These are phyloP conservation scores for Ganaspis sp. DNA, from an alignment of 1,140 invertebrate species.

Conservation along the genomic window DNA sequence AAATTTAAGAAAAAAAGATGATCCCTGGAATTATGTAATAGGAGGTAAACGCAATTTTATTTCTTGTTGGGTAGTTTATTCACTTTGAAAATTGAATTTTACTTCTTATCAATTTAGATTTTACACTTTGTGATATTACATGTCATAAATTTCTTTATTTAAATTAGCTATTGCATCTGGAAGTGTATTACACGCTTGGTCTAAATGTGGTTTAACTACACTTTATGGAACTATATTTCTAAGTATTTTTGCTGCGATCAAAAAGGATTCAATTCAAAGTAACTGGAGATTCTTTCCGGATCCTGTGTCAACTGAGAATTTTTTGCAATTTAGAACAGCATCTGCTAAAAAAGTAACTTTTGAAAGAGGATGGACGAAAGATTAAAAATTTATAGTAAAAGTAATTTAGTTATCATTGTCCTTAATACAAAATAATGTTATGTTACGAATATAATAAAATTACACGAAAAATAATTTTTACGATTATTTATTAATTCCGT, in stretches of 20 bases:
- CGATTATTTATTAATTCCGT: not conserved
- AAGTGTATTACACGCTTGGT: slow-evolving; percentile 51
- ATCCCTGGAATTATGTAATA: slow-evolving; percentile 69
- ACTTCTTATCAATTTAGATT: not conserved
- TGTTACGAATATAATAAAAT: not conserved
- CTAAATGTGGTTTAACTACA: slow-evolving; percentile 53
- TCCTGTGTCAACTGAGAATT: slow-evolving; percentile 42
- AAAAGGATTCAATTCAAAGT: slow-evolving; percentile 77
- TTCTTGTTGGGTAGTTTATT: too few relatives aligned
- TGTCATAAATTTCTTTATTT: too few relatives aligned
- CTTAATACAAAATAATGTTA: not conserved
- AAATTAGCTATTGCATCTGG: slow-evolving; percentile 47
- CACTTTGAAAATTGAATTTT: not conserved
- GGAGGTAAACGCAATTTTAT: too few relatives aligned
- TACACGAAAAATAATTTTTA: not conserved
- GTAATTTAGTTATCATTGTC: not conserved
- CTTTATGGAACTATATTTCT: slow-evolving; percentile 59
- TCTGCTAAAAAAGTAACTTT: not conserved
- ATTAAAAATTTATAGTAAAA: not conserved
- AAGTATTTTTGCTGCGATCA: slow-evolving; percentile 76
- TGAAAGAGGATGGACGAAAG: slow-evolving; percentile 1
- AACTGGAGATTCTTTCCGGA: slow-evolving; percentile 76
- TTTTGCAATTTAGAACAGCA: not conserved
- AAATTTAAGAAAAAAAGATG: slow-evolving; percentile 81
- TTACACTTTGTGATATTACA: not conserved